phyloP scores from a whole-genome alignment of 2,797 vertebrate species.

The Pampus argenteus region DNA sequence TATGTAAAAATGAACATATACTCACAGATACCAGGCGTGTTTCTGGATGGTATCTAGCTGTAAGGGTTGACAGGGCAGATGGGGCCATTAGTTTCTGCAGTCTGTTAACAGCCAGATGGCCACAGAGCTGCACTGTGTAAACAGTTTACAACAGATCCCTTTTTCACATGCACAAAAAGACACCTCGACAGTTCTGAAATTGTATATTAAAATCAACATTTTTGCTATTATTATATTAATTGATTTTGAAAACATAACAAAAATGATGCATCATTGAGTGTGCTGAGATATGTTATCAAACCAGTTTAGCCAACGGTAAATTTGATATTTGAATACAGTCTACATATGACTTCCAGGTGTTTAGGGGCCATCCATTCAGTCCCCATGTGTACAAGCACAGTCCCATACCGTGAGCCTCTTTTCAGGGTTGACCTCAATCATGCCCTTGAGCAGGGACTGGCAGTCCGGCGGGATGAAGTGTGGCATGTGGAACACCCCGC shows the following conservation, averaged over 20 bases:
- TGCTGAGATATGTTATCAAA: background rate
- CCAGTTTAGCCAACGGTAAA: background rate
- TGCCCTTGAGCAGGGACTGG: constrained; percentile 91
- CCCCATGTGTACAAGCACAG: background rate
- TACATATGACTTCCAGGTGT: background rate
- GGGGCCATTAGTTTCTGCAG: constrained; percentile 75
- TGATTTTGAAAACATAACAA: background rate
- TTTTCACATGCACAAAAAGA: constrained; percentile 22
- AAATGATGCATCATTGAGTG: background rate
- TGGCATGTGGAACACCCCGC: constrained; percentile 95
- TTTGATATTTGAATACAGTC: background rate
- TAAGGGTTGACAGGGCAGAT: constrained; percentile 73
- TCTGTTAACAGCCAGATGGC: constrained; percentile 76
- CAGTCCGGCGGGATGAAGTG: constrained; percentile 95
- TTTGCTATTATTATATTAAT: background rate
- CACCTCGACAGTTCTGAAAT: constrained; percentile 28
- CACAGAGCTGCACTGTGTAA: constrained; percentile 53
- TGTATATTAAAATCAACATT: constrained; percentile 6
- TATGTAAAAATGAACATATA: constrained; percentile 61
- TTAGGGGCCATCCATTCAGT: background rate
- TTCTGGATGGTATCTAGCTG: constrained; percentile 95
- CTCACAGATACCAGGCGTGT: constrained; percentile 95
- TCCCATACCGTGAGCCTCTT: constrained; percentile 90
- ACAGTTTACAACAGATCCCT: constrained; percentile 38
- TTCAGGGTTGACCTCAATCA: constrained; percentile 95